These are phyloP conservation scores for Holothuria leucospilota DNA, from an alignment of 53 echinoderm and acorn worm species.

Conservation along the genomic window DNA sequence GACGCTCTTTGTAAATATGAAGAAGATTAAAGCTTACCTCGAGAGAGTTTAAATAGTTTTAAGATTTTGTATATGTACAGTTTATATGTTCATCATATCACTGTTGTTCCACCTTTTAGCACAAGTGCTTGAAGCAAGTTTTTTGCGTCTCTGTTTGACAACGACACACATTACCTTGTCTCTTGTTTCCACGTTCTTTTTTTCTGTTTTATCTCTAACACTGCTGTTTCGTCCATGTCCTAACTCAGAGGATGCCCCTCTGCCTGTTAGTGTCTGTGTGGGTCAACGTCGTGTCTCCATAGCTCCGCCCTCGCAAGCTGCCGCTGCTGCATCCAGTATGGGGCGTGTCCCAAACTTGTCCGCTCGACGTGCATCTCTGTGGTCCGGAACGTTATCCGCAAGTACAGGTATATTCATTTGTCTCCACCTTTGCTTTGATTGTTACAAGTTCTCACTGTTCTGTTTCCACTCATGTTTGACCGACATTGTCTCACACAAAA, in stretches of 20 bases:
- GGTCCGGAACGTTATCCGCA: constrained; percentile 94
- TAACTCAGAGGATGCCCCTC: constrained; percentile 92
- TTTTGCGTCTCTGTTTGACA: constrained; percentile 2
- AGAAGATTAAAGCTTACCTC: no score
- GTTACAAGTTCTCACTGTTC: no score
- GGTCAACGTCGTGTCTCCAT: constrained; percentile 90
- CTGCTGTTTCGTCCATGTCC: constrained; percentile 61
- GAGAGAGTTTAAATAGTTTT: no score
- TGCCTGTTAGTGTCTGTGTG: constrained; percentile 91
- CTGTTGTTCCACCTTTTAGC: constrained; percentile 25
- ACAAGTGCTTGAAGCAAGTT: constrained; percentile 34
- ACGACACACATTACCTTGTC: constrained; percentile 41
- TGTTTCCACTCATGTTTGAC: no score
- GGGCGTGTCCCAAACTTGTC: constrained; percentile 94
- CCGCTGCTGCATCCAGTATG: constrained; percentile 75
- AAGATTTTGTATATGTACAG: constrained; percentile 12
- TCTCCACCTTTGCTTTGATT: constrained; percentile 28
- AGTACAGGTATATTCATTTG: constrained; percentile 74
- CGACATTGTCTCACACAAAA: no score
- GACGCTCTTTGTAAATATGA: no score
- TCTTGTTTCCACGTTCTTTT: constrained; percentile 55
- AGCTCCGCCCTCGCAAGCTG: constrained; percentile 81
- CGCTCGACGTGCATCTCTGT: constrained; percentile 96
- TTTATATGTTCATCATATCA: constrained; percentile 37
- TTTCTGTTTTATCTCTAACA: constrained; percentile 58